phyloP scores from a whole-genome alignment of 2,888 invertebrate genomes.

The Lasioglossum lativentre region DNA sequence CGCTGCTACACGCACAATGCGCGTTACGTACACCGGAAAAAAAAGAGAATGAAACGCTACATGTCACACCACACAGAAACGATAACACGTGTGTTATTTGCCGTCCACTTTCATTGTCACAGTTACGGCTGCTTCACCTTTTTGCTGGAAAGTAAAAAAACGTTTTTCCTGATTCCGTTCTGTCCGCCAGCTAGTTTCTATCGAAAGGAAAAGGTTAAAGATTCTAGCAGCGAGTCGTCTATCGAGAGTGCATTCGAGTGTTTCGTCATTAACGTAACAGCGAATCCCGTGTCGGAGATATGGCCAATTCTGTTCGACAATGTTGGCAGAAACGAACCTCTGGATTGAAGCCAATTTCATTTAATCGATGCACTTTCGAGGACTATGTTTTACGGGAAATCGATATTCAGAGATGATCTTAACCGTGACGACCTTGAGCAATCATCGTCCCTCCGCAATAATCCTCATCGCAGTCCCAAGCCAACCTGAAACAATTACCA shows the following conservation, averaged over 20 bases:
- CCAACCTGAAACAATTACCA: not conserved
- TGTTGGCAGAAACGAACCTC: not conserved
- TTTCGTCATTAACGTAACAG: not conserved
- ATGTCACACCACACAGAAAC: not conserved
- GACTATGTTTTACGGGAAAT: not conserved
- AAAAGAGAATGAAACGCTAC: constrained; percentile 13
- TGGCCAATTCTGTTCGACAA: not conserved
- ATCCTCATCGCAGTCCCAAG: not conserved
- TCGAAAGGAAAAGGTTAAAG: constrained; percentile 10
- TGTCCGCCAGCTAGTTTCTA: constrained; percentile 14
- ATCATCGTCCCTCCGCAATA: not conserved
- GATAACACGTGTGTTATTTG: not conserved
- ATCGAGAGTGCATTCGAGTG: constrained; percentile 24
- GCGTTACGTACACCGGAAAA: not conserved
- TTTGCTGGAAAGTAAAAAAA: constrained; percentile 8
- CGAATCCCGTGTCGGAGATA: not conserved
- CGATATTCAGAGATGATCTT: not conserved
- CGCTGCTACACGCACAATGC: not conserved
- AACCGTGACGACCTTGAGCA: not conserved
- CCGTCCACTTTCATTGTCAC: not conserved
- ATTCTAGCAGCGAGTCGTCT: not conserved
- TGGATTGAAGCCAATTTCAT: not conserved
- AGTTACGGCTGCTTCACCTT: not conserved
- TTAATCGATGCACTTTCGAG: not conserved
- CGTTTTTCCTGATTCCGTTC: not conserved